phyloP scores from a whole-genome alignment of 2,888 invertebrate genomes.

The Pterobdella sp. region DNA sequence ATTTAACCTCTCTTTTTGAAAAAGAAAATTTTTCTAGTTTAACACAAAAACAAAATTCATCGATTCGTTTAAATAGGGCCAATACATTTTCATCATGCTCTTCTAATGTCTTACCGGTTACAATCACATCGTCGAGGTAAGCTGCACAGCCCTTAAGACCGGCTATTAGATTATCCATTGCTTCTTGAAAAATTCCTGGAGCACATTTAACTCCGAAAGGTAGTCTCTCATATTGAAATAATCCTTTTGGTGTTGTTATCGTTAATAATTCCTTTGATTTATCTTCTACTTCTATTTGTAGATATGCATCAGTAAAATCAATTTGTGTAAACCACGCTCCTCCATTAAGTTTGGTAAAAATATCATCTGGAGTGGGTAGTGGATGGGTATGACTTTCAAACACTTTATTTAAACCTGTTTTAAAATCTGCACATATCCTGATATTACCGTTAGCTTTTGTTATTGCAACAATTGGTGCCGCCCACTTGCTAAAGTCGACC shows the following conservation, averaged over 20 bases:
- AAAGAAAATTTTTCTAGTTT: conserved; percentile 8
- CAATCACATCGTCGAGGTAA: conserved; percentile 15
- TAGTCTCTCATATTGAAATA: too few species aligned
- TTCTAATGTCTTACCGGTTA: too few species aligned
- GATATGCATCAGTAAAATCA: conserved; percentile 6
- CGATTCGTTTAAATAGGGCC: too few species aligned
- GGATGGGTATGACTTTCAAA: neutral
- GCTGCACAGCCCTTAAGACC: conserved; percentile 15
- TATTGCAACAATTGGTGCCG: neutral
- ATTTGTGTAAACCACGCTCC: neutral
- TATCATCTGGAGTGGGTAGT: conserved; percentile 13
- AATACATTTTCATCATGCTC: too few species aligned
- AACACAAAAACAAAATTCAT: neutral
- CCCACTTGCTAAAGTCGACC: conserved; percentile 10
- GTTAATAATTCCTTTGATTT: conserved; percentile 6
- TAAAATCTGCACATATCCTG: conserved; percentile 6
- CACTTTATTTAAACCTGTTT: conserved; percentile 11
- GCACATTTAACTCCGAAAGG: too few species aligned
- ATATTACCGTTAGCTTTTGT: neutral
- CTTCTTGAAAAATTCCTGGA: conserved; percentile 18
- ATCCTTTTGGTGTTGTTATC: conserved; percentile 1
- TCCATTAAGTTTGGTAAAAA: neutral
- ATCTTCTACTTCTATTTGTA: too few species aligned
- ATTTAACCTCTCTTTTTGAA: neutral
- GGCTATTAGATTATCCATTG: neutral